Evolutionary conservation across 2,888 invertebrate species (phyloP), one percentile per base, ranked within the genome.

Genomic region (Phengaris arion): DNA sequence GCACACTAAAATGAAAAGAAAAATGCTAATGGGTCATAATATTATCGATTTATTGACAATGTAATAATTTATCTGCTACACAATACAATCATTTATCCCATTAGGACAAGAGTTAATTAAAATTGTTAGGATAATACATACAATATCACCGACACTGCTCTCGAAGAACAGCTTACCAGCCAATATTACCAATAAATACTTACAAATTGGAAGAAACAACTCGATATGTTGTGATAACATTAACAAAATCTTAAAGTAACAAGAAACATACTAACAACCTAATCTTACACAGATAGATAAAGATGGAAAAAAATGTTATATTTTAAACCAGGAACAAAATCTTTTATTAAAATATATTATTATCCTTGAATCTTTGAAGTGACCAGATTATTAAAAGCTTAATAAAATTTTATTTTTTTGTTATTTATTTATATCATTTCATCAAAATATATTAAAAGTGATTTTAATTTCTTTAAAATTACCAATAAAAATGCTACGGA

Each of bases 51-150:
- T 35, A 35, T 45, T 64, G 12, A 64, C 64, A 35, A 12, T 12
- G 12, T 45, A 12, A 64, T 64, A 64, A 35, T 35, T 35, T 69
- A 75, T 46, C 48, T 74, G 76, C 75, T 76, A 75, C 57, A 75
- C 74, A 74, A 78, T 77, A 75, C 72, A 76, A 74, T 77, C 77
- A 78, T 78, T 78, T 59, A 79, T 76, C 80, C 83, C 81, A 83
- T 82, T 81, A 79, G 79, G 82, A 83, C 59, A 70, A 59, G 35
- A 84, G 83, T 82, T 85, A 87, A 85, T 81, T 81, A 83, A 86
- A 85, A 87, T 88, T 86, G 86, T 84, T 86, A 85, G 84, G 83
- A 86, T 87, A 87, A 93, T 93, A 93, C 93, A 93, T 93, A 93
- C 92, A 90, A 93, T 85, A 85, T 89, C 91, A 92, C 90, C 91